Evolutionary conservation across 2,888 invertebrate species (phyloP).

Genomic region (Eupithecia vulgata): DNA sequence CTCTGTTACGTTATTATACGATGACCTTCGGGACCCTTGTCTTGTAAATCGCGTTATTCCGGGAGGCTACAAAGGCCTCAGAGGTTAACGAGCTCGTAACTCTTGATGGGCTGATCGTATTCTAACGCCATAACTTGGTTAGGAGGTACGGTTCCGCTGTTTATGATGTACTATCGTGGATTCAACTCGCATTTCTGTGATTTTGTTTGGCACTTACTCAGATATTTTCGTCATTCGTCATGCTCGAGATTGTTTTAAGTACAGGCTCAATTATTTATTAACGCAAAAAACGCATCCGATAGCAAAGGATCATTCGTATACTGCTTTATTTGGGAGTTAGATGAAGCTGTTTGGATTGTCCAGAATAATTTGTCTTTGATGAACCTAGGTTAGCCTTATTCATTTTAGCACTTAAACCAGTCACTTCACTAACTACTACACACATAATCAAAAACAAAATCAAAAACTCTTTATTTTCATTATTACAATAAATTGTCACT

Average conservation of each 20-base stretch:
- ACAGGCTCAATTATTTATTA: neutral
- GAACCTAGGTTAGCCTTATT: neutral
- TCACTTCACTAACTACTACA: no score
- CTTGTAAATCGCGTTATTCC: neutral
- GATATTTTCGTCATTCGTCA: neutral
- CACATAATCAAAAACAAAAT: no score
- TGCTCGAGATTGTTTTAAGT: no score
- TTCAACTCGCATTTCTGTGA: neutral
- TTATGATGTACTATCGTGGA: neutral
- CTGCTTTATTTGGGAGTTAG: neutral
- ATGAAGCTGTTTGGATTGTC: neutral
- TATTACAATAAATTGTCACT: no score
- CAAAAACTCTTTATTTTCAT: no score
- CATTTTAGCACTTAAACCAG: neutral
- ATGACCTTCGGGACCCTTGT: conserved; percentile 2
- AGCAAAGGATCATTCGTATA: neutral
- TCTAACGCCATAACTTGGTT: neutral
- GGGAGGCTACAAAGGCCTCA: neutral
- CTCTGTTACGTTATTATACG: neutral
- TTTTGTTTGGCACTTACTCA: neutral
- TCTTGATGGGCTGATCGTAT: neutral
- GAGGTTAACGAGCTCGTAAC: conserved; percentile 8
- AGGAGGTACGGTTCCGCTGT: neutral
- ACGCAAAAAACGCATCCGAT: neutral
- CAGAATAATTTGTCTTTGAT: neutral